These are phyloP conservation scores for Cydia strobilella DNA, from an alignment of 1,140 invertebrate species.

Conservation along the genomic window DNA sequence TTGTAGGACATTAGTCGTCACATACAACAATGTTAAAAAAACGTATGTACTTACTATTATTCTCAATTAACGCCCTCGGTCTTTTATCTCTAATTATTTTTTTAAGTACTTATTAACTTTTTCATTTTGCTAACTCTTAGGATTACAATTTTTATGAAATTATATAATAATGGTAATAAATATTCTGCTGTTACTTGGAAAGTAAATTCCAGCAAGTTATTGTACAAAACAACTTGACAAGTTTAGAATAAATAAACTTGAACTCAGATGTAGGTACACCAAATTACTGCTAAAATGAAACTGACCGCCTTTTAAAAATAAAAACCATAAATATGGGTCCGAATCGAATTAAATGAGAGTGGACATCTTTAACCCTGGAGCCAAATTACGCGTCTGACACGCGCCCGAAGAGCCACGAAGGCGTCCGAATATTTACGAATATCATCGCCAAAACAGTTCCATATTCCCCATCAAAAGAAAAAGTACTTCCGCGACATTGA, in stretches of 20 bases:
- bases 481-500: constrained; percentile 21
- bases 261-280: not conserved
- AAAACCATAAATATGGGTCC: not conserved
- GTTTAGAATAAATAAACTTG: not conserved
- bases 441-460: constrained; percentile 41
- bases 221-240: not conserved
- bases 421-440: constrained; percentile 32
- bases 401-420: constrained; percentile 54
- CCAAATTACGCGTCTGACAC: constrained; percentile 46
- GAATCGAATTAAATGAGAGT: constrained; percentile 43
- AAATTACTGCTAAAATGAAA: not conserved
- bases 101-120: too few species aligned
- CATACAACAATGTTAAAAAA: too few species aligned
- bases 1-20: too few species aligned
- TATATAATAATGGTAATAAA: too few species aligned
- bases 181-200: too few species aligned
- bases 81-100: too few species aligned
- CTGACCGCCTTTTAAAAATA: constrained; percentile 17
- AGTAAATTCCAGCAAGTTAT: too few species aligned
- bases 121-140: too few species aligned
- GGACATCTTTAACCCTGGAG: constrained; percentile 44
- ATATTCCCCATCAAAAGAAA: not conserved
- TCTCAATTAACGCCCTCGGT: too few species aligned
- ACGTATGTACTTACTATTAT: too few species aligned
- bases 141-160: too few species aligned